Evolutionary conservation across 1,140 invertebrate genomes (phyloP), one percentile per base, ranked within the genome.

Genomic region (Amphibalanus amphitrite): DNA sequence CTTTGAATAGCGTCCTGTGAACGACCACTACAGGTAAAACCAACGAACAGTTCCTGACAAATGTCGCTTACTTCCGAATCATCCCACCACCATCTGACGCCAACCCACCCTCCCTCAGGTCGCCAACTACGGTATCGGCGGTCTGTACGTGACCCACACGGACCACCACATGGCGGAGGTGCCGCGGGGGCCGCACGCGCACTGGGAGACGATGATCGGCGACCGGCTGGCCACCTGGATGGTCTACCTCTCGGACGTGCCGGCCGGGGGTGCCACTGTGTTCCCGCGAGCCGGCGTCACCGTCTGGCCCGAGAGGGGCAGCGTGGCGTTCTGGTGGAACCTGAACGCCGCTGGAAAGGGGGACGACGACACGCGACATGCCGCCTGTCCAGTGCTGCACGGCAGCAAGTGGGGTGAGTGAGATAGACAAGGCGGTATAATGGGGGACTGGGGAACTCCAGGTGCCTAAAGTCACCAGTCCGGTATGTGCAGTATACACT

Each of bases 81-180:
- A n/a, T n/a, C n/a, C n/a, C n/a, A n/a, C n/a, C n/a, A n/a, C n/a
- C n/a, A n/a, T n/a, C n/a, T n/a, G n/a, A n/a, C n/a, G n/a, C n/a
- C n/a, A n/a, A n/a, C n/a, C n/a, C n/a, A n/a, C 26, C 10, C 59
- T 26, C 65, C 72, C 75, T 69, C 74, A 82, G 78, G 79, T 84
- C 73, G 82, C 82, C 15, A 87, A 87, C 74, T 87, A 87, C 79
- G 86, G 87, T 23, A 81, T 88, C 71, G 86, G 86, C 40, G 86
- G 87, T 17, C 83, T 86, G 74, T 88, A 88, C 77, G 83, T 84
- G 69, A 84, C 86, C 13, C 86, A 88, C 77, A 85, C 82, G 77
- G 87, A 88, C 78, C 85, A 80, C 71, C 73, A 79, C 68, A 78
- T 79, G 75, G 76, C 74, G 30, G 78, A 80, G 71, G 79, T 79